These are phyloP conservation scores for Microctonus aethiopoides DNA, from an alignment of 2,888 invertebrate species.

Conservation along the genomic window DNA sequence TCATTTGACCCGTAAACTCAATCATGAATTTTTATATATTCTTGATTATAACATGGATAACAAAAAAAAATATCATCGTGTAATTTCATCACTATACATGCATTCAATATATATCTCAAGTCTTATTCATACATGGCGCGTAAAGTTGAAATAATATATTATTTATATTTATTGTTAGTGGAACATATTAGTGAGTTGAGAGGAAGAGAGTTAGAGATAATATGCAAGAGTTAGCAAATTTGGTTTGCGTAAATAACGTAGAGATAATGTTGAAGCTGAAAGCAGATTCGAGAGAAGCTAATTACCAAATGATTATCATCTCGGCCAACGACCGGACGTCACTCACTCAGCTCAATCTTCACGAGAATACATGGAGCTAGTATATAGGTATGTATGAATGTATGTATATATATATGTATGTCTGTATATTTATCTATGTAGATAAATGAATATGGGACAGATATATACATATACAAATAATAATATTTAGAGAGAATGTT, in stretches of 20 bases:
- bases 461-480: neutral
- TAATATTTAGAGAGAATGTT: neutral
- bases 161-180: neutral
- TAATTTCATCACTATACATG: no score
- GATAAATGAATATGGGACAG: neutral
- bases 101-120: no score
- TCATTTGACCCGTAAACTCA: no score
- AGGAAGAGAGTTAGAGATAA: neutral
- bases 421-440: neutral
- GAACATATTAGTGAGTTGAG: neutral
- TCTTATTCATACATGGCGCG: no score
- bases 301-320: slow-evolving; percentile 55
- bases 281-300: slow-evolving; percentile 45
- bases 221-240: neutral
- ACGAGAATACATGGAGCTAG: no score
- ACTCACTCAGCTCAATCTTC: slow-evolving; percentile 35
- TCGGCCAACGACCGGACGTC: slow-evolving; percentile 42
- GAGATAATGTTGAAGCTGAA: slow-evolving; percentile 11
- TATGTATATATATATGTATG: neutral
- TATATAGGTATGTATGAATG: neutral
- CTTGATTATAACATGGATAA: no score
- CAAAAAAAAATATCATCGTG: no score
- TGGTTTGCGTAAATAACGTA: neutral
- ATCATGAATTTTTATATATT: no score
- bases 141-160: neutral